Conservation (phyloP, 2,113 vertebrate species). For the Calyptomena viridis region DNA sequence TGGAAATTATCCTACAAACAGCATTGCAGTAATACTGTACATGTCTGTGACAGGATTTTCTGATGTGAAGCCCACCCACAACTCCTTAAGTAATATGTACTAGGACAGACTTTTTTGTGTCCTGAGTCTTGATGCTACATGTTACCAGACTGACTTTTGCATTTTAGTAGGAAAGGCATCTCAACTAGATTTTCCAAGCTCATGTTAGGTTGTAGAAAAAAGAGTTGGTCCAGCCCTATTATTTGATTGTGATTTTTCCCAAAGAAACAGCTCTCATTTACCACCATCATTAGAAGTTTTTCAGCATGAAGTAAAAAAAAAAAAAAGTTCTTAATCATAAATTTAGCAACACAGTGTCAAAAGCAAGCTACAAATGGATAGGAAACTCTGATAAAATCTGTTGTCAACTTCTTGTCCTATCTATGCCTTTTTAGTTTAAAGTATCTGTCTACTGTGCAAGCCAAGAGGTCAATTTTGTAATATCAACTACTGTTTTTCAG, state of each 20-base stretch:
- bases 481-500: background rate
- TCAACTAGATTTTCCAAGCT: background rate
- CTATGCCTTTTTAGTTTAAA: background rate
- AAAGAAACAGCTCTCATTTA: background rate
- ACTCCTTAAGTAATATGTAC: background rate
- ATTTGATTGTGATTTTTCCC: background rate
- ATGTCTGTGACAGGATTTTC: background rate
- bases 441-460: background rate
- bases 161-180: background rate
- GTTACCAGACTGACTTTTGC: background rate
- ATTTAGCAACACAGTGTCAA: background rate
- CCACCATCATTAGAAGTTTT: background rate
- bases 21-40: background rate
- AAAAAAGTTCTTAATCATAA: background rate
- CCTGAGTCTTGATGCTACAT: background rate
- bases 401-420: background rate
- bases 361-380: background rate
- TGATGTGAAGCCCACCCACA: background rate
- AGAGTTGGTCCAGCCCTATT: background rate
- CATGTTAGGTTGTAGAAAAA: background rate
- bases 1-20: background rate
- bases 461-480: background rate
- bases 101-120: background rate
- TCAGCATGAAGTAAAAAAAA: background rate
- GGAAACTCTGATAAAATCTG: background rate